Evolutionary conservation across 2,797 vertebrate species (phyloP).

Genomic region (Eulemur mongoz): DNA sequence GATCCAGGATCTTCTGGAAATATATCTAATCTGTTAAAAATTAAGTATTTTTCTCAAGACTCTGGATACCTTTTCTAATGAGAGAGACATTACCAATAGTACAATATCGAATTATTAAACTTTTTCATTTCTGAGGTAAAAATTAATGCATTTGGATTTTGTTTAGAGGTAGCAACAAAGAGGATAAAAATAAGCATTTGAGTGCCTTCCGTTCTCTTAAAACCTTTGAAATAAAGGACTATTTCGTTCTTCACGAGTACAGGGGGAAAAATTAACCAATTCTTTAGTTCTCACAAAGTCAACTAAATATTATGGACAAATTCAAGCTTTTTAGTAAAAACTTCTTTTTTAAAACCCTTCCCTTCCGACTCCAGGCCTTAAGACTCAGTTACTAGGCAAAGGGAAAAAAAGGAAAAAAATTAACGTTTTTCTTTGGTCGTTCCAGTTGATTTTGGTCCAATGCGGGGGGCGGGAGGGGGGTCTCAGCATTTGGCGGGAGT

Average conservation of each 20-base stretch:
- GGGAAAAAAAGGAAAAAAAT: not conserved
- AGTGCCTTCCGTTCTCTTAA: not conserved
- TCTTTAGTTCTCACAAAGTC: not conserved
- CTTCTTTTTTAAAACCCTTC: rapidly evolving
- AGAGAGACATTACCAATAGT: not conserved
- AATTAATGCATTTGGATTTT: not conserved
- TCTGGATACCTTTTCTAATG: not conserved
- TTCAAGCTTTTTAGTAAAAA: not conserved
- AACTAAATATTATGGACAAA: not conserved
- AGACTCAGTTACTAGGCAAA: not conserved
- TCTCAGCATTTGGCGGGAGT: conserved; percentile 54
- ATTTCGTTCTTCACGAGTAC: not conserved
- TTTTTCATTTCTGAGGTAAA: not conserved
- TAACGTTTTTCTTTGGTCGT: not conserved
- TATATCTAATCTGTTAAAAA: not conserved
- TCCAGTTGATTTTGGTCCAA: not conserved
- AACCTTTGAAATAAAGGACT: not conserved
- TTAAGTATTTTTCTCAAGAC: not conserved
- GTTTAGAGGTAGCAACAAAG: conserved; percentile 1
- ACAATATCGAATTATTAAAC: not conserved
- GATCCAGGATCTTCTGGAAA: not conserved
- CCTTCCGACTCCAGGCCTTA: not conserved
- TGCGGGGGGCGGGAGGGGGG: not conserved
- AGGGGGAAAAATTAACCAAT: not conserved
- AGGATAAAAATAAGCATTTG: not conserved